A percentile compares a stretch with the other conserved stretches of the same genome.
These are phyloP conservation scores for Notamacropus eugenii DNA, from an alignment of 2,797 vertebrate genomes.

Conservation along the genomic window DNA sequence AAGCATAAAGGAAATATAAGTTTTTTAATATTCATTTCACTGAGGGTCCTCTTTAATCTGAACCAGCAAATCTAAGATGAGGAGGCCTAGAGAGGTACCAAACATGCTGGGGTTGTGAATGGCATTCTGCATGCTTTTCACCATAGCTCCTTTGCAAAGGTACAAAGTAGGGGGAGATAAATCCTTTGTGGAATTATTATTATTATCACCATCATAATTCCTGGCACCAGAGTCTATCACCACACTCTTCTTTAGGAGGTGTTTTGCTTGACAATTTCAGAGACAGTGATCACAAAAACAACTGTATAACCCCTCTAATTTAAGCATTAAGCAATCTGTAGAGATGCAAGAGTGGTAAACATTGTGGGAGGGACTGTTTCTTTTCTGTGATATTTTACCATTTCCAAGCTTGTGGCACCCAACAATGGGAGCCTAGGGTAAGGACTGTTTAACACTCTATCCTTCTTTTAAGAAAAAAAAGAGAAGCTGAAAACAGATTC, in stretches of 20 bases:
- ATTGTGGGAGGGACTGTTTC: background rate
- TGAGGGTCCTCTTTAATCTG: background rate
- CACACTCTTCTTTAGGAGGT: background rate
- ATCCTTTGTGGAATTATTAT: background rate
- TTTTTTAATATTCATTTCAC: background rate
- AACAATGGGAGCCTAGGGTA: background rate
- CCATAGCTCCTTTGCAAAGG: background rate
- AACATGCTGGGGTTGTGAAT: background rate
- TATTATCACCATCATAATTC: background rate
- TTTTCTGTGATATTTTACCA: background rate
- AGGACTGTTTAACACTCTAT: background rate
- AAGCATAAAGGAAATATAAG: background rate
- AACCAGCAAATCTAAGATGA: background rate
- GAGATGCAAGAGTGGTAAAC: background rate
- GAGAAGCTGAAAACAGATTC: background rate
- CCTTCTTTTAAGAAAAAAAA: background rate
- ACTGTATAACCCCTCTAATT: background rate
- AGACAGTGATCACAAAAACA: background rate
- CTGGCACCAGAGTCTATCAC: background rate
- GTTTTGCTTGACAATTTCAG: conserved; percentile 10
- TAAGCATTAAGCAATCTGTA: conserved; percentile 17
- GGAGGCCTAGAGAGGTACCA: background rate
- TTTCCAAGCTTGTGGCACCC: background rate
- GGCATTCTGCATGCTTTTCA: background rate
- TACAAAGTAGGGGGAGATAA: background rate